Evolutionary conservation across 2,113 vertebrate genomes (phyloP).

Genomic region (Numenius arquata): DNA sequence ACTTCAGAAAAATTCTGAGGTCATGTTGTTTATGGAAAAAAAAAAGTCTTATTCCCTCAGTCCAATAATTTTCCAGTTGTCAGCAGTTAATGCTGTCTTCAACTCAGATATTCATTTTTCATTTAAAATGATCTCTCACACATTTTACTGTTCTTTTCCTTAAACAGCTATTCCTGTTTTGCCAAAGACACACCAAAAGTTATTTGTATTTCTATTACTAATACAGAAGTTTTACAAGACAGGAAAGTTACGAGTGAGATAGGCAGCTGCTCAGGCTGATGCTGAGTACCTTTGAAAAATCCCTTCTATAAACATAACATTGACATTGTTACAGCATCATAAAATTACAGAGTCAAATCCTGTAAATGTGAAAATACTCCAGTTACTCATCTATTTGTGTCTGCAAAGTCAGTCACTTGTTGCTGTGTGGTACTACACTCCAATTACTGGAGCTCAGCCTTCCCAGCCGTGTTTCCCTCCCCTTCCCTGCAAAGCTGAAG

Average conservation of each 20-base stretch:
- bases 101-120: not conserved
- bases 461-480: rapidly evolving
- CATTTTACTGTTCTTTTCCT: not conserved
- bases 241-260: not conserved
- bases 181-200: not conserved
- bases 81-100: not conserved
- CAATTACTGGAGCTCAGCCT: not conserved
- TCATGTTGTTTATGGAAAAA: not conserved
- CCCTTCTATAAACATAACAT: not conserved
- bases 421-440: not conserved
- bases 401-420: not conserved
- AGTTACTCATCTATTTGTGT: not conserved
- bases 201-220: not conserved
- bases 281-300: not conserved
- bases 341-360: not conserved
- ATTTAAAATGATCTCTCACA: not conserved
- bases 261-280: not conserved
- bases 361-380: not conserved
- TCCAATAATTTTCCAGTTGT: not conserved
- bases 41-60: not conserved
- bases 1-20: not conserved
- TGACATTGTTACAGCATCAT: not conserved
- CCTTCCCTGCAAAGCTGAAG: not conserved
- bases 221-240: not conserved
- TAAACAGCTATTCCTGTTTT: not conserved